Evolutionary conservation across 2,797 vertebrate species (phyloP).

Genomic region (Lagodon rhomboides): DNA sequence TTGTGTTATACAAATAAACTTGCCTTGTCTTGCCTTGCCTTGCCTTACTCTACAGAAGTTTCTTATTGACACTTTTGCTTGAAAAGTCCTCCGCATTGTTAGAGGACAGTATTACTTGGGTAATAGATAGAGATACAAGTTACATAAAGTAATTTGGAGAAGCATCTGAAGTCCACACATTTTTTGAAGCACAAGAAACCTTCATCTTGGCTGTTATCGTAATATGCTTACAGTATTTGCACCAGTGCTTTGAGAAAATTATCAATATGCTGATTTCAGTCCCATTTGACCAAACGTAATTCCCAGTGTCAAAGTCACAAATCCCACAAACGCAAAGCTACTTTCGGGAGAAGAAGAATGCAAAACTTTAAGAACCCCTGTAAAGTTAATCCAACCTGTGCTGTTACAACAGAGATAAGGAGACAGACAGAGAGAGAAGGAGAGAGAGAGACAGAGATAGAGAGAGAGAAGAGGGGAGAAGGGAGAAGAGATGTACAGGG

Average conservation of each 20-base stretch:
- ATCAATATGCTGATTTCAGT: slow-evolving; percentile 2
- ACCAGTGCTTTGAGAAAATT: not conserved
- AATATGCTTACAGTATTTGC: not conserved
- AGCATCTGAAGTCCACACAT: not conserved
- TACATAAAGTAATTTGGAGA: not conserved
- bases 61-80: not conserved
- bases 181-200: not conserved
- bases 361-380: slow-evolving; percentile 25
- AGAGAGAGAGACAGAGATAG: slow-evolving; percentile 24
- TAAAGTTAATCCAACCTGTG: slow-evolving; percentile 45
- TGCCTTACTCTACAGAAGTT: not conserved
- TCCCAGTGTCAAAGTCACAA: slow-evolving; percentile 13
- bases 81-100: not conserved
- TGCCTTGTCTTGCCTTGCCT: too few species aligned
- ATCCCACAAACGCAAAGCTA: slow-evolving; percentile 25
- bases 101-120: not conserved
- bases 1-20: too few species aligned
- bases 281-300: slow-evolving; percentile 4
- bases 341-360: slow-evolving; percentile 20
- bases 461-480: not conserved
- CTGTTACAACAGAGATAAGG: slow-evolving; percentile 48
- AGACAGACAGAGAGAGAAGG: slow-evolving; percentile 8
- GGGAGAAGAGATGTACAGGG: slow-evolving; percentile 28
- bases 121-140: not conserved
- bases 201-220: not conserved